Conservation (phyloP, 2,113 vertebrate species). For the Colistium nudipinnis region DNA sequence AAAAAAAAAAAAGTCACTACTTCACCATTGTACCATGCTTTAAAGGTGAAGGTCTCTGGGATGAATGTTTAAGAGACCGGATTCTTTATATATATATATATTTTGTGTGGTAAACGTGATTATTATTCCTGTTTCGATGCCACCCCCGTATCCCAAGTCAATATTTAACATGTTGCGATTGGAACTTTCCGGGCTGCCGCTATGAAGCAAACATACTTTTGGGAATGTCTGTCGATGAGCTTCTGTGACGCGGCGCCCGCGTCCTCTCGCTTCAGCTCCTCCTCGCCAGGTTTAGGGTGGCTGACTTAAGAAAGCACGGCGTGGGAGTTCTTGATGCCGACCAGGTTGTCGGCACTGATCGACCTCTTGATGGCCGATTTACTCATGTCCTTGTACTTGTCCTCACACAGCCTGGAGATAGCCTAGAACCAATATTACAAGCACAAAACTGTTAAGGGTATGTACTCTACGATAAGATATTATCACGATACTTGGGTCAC, state of each 20-base stretch:
- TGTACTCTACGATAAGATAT: too few relatives aligned
- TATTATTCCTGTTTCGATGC: neutral
- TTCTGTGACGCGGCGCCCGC: neutral
- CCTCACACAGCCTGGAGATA: conserved; percentile 96
- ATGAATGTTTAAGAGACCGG: conserved; percentile 31
- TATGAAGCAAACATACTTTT: conserved; percentile 30
- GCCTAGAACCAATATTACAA: conserved; percentile 77
- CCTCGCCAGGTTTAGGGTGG: neutral
- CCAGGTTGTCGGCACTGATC: conserved; percentile 94
- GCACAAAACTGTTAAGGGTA: neutral
- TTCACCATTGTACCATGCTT: conserved; percentile 49
- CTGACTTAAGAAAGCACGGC: conserved; percentile 90
- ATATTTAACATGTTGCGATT: conserved; percentile 16
- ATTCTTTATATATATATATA: too few relatives aligned
- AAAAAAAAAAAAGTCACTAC: conserved; percentile 20
- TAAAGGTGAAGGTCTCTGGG: conserved; percentile 44
- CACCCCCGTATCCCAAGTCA: conserved; percentile 8
- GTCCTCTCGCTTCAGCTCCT: neutral
- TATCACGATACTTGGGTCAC: too few relatives aligned
- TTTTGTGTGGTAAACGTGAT: conserved; percentile 31
- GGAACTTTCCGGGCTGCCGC: conserved; percentile 22
- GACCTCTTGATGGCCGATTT: conserved; percentile 90
- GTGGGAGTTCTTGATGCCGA: conserved; percentile 89
- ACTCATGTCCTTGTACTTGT: conserved; percentile 95
- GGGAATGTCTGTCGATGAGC: neutral